These are phyloP conservation scores for Coracopsis vasa DNA, from an alignment of 2,113 vertebrate genomes.

Conservation along the genomic window DNA sequence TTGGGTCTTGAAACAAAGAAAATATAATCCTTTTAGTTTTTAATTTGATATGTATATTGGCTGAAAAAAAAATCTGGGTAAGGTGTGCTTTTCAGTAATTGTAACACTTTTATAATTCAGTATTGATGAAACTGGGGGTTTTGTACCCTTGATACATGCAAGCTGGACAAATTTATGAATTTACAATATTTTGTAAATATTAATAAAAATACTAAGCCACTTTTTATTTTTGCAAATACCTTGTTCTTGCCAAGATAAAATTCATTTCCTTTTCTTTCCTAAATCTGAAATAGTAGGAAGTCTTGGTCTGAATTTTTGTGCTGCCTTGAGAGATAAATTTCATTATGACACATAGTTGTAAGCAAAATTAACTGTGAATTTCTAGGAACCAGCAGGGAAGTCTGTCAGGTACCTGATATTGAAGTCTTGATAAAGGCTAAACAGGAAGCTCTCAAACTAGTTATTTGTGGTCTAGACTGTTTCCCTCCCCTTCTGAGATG, in stretches of 20 bases:
- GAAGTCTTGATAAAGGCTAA: neutral
- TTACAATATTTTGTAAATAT: slow-evolving; percentile 34
- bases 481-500: neutral
- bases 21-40: neutral
- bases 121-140: neutral
- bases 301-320: neutral
- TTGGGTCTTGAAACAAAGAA: neutral
- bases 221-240: neutral
- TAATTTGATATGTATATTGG: neutral
- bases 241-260: neutral
- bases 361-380: neutral
- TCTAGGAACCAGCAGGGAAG: neutral
- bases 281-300: neutral
- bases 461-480: neutral
- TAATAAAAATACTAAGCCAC: slow-evolving; percentile 19
- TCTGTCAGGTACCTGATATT: neutral
- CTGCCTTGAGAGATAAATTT: neutral
- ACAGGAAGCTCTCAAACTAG: neutral
- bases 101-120: slow-evolving; percentile 5
- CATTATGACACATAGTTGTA: neutral
- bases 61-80: neutral
- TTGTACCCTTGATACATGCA: neutral
- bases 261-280: neutral
- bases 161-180: neutral
- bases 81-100: neutral